A percentile compares a stretch with the other conserved stretches of the same genome.
Conservation (phyloP, 2,113 vertebrate species). For the Tragelaphus imberbis region DNA sequence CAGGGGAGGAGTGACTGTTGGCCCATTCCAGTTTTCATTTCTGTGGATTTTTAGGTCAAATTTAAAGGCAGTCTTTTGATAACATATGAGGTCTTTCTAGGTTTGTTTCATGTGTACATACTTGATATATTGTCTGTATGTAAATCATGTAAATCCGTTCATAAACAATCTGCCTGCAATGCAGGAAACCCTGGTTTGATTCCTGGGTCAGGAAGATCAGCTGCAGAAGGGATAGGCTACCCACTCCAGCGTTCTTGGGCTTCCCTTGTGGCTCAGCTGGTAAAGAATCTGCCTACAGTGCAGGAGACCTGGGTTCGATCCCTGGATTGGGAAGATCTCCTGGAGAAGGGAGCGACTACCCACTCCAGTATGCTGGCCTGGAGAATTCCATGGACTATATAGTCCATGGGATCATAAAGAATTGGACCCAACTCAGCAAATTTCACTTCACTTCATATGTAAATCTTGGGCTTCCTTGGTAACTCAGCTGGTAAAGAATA, state of each 20-base stretch:
- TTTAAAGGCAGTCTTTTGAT: background rate
- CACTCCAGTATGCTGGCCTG: too few species aligned
- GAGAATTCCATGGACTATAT: too few species aligned
- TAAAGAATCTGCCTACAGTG: too few species aligned
- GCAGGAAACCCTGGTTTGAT: too few species aligned
- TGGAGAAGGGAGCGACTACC: too few species aligned
- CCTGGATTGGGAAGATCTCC: too few species aligned
- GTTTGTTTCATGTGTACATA: background rate
- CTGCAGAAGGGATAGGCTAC: too few species aligned
- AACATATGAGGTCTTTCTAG: background rate
- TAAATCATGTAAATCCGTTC: background rate
- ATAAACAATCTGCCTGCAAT: too few species aligned
- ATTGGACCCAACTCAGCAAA: background rate
- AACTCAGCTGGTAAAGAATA: background rate
- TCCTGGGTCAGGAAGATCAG: too few species aligned
- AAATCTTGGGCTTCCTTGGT: background rate
- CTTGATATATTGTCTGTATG: background rate
- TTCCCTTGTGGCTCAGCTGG: background rate
- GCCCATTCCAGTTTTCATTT: background rate
- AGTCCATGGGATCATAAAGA: background rate
- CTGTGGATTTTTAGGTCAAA: background rate
- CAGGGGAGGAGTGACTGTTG: background rate
- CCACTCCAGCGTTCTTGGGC: too few species aligned
- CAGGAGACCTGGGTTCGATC: accelerated
- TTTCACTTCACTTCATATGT: background rate